These are phyloP conservation scores for Trinorchestia longiramus DNA, from an alignment of 1,140 invertebrate genomes.

Conservation along the genomic window DNA sequence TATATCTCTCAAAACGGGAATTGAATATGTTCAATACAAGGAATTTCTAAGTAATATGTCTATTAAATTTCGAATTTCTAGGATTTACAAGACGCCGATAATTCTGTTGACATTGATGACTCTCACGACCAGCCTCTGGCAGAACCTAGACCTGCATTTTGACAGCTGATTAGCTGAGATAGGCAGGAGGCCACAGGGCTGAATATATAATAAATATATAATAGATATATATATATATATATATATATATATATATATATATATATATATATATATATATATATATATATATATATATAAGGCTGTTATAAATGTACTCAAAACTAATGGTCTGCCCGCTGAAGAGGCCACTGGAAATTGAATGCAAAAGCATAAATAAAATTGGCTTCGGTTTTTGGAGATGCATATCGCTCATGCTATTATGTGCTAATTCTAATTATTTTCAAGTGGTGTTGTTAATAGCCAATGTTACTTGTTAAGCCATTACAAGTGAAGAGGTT, in stretches of 20 bases:
- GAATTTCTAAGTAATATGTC: not conserved
- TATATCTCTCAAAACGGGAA: too few species aligned
- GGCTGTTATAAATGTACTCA: not conserved
- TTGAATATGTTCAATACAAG: too few species aligned
- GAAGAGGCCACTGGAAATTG: not conserved
- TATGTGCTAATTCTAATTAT: too few species aligned
- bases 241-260: too few species aligned
- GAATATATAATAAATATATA: too few species aligned
- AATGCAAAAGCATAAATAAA: not conserved
- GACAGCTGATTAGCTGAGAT: not conserved
- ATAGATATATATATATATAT: too few species aligned
- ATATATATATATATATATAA: too few species aligned
- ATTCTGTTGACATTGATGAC: not conserved
- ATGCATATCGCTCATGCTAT: too few species aligned
- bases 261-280: too few species aligned
- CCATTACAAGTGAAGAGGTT: too few species aligned
- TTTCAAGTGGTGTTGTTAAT: too few species aligned
- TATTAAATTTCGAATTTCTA: not conserved
- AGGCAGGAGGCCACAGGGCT: not conserved
- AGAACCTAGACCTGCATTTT: not conserved
- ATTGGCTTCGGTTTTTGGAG: not conserved
- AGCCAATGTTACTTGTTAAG: too few species aligned
- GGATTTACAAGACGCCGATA: not conserved
- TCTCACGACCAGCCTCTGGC: not conserved
- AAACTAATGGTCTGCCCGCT: not conserved